Evolutionary conservation across 2,113 vertebrate genomes (phyloP), one percentile per base, ranked within the genome.

Genomic region (Carollia perspicillata): DNA sequence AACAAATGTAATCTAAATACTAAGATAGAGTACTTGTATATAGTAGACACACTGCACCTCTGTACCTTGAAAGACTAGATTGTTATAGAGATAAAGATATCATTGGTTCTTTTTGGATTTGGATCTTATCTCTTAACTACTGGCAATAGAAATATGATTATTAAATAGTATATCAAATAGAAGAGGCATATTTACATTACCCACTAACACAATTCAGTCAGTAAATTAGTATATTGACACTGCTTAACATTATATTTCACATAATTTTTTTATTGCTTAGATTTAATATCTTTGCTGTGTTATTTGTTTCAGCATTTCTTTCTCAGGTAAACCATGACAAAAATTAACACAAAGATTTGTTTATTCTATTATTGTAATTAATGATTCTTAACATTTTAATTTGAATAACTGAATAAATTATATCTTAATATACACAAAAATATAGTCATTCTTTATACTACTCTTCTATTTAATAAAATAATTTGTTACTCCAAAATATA

Each of bases 281-380:
- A 79, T 33, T 5, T 66, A 85, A 53, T 81, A 51, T 80, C 30
- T 80, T 65, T 55, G 35, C 78, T 84, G 89, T 74, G 9, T 69
- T 69, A 86, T 14, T 84, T 83, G 58, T 35, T 79, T 85, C 44
- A 20, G 55, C 35, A 37, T 83, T 94, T 85, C 65, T 42, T 95
- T 94, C 89, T 78, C 33, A 55, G 51, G 40, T 84, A 80, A 88
- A 90, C 35, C 9, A 85, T 17, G 10, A 93, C 20, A 89, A 93
- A 93, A 92, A 89, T 69, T 42, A 77, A 37, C 8, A 66, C 87
- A 75, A 66, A 71, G 33, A 74, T 66, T 88, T 95, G 51, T 93
- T 51, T 63, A 69, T 86, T 49, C 11, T 74, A 28, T 55, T 47
- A 65, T 69, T 78, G n/a, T 66, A 96, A 66, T 72, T 42, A 83